Evolutionary conservation across 2,797 vertebrate genomes (phyloP).

Genomic region (Etheostoma nigrum): DNA sequence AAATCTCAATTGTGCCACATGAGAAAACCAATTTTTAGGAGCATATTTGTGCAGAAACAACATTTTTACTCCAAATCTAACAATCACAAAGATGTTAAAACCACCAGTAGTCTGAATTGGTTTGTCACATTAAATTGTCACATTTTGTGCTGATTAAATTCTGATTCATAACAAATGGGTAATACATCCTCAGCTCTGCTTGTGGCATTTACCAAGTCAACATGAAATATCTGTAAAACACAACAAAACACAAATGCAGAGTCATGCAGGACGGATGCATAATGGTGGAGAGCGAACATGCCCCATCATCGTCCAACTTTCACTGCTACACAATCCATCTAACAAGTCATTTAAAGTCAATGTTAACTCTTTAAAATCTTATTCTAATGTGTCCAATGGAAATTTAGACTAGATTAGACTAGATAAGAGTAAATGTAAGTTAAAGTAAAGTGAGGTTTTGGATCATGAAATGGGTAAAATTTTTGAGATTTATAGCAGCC

Average conservation of each 20-base stretch:
- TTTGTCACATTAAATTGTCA: too few relatives aligned
- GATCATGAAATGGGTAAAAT: neutral
- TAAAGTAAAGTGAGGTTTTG: neutral
- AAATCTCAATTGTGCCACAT: neutral
- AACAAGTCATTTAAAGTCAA: conserved; percentile 55
- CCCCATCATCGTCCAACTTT: conserved; percentile 5
- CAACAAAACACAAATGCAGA: conserved; percentile 19
- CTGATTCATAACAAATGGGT: neutral
- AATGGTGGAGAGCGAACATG: conserved; percentile 42
- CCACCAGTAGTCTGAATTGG: neutral
- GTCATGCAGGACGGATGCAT: conserved; percentile 60
- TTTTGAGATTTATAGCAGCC: neutral
- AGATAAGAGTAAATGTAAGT: too few relatives aligned
- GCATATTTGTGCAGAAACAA: neutral
- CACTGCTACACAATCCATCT: conserved; percentile 22
- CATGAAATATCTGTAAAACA: neutral
- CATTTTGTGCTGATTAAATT: neutral
- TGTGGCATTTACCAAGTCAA: neutral
- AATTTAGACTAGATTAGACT: neutral
- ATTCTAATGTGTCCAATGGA: neutral
- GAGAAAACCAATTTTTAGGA: neutral
- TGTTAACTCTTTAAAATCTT: neutral
- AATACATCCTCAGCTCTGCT: neutral
- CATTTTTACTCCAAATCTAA: neutral
- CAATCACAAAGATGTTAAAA: neutral